Conservation (phyloP, 2,888 invertebrate species). For the Sinohyriopsis cumingii region DNA sequence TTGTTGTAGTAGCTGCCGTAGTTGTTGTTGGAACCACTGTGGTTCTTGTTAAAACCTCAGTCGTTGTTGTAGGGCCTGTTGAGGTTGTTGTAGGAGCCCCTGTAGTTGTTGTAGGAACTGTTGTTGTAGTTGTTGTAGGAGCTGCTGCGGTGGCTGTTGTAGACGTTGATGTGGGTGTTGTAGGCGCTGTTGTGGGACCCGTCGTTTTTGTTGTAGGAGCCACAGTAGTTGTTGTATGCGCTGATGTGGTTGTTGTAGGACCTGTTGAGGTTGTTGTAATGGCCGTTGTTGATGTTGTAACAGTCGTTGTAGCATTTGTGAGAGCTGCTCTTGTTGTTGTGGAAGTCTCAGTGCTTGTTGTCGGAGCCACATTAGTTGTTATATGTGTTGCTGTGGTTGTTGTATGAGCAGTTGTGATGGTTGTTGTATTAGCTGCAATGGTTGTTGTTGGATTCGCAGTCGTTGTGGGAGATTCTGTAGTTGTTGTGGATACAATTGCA, state of each 20-base stretch:
- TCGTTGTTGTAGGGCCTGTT: not conserved
- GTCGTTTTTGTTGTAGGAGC: not conserved
- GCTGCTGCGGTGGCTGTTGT: constrained; percentile 2
- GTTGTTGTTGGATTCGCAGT: not conserved
- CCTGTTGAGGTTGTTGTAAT: constrained; percentile 1
- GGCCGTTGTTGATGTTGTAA: not conserved
- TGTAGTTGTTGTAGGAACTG: constrained; percentile 1
- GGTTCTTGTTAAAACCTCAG: not conserved
- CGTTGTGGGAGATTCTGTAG: not conserved
- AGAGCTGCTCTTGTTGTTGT: not conserved
- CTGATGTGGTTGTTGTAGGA: constrained; percentile 4
- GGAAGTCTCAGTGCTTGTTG: not conserved
- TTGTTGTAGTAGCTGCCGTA: not conserved
- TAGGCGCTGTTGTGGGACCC: not conserved
- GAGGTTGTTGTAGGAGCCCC: not conserved
- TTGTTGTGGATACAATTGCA: not conserved
- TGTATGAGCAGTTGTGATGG: too few species aligned
- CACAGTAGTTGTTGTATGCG: not conserved
- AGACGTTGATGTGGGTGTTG: not conserved
- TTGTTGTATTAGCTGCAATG: not conserved
- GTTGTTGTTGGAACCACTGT: not conserved
- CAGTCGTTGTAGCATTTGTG: not conserved
- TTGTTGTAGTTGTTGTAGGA: not conserved
- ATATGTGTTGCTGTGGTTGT: not conserved
- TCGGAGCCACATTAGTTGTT: not conserved